Base-by-base conservation (phyloP, 2,888 invertebrate species). In the Volucella zonaria region DNA sequence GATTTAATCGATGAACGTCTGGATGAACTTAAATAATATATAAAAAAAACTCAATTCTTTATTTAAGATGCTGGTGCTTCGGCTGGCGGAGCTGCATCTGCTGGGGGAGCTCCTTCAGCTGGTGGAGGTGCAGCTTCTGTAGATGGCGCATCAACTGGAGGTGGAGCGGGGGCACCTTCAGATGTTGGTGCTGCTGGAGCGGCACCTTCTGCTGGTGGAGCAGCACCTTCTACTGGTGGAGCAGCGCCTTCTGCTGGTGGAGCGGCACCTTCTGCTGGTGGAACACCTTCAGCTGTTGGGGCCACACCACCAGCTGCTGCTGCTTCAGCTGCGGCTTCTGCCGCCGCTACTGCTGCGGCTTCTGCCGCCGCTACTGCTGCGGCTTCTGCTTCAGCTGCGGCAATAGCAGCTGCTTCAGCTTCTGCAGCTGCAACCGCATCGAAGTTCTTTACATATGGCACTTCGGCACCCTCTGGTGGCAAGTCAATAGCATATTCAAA, bases 401-500 rank as follows among this genome's bases (percentile, higher is more conserved):
- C 88, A 8, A 87, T 86, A 0, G 90, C 88, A 0, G 90, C 89
- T 14, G 90, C 89, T 1, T 88, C 90, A 15, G 89, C 87, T 14
- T 74, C 88, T 14, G 90, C 87, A 89, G 90, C 89, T 87, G 89
- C 62, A 8, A 87, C 87, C 4, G 88, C 88, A 64, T 91, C 92
- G 73, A 89, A 91, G 70, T 92, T 92, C 87, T 90, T 91, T 10
- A 92, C 92, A 87, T 91, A 92, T 59, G 92, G 92, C 52, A 92
- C 92, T 87, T 92, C 92, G 86, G 92, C 92, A 85, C 92, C 92
- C 86, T 92, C 92, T 88, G 92, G 92, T 75, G 92, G 92, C 88
- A 92, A 89, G 87, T 92, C 92, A 81, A 90, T 90, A 12, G 89
- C 87, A 87, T 92, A 92, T 79, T 92, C 92, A 66, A 92, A 92